Percentiles rank a stretch among this genome's conserved stretches.
Conservation (phyloP, 2,113 vertebrate species). For the Nyctibius bracteatus region DNA sequence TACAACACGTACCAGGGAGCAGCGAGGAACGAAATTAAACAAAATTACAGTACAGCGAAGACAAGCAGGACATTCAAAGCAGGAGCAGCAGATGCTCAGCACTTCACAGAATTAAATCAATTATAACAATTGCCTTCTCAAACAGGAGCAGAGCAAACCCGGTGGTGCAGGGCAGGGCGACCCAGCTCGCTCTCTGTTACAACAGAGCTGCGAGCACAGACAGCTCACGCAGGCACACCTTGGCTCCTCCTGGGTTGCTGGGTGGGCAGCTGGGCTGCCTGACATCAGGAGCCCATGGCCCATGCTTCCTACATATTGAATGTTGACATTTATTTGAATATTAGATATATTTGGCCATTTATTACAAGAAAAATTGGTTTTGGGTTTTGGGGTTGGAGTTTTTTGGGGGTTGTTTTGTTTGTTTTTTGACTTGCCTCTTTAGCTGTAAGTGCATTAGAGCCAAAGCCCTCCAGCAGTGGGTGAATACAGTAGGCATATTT, state of each 20-base stretch:
- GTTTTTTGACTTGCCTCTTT: background rate
- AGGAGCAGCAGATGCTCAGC: background rate
- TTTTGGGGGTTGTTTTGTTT: background rate
- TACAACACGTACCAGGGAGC: background rate
- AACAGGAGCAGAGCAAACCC: background rate
- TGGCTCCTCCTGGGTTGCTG: background rate
- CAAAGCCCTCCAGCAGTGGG: background rate
- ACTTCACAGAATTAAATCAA: background rate
- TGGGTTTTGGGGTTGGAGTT: background rate
- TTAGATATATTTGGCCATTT: background rate
- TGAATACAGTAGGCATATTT: background rate
- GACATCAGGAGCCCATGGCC: background rate
- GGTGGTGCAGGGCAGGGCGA: background rate
- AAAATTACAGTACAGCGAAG: background rate
- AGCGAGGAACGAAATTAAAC: background rate
- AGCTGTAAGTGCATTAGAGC: background rate
- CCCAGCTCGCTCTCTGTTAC: background rate
- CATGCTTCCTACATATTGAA: background rate
- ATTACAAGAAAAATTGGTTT: background rate
- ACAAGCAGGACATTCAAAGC: background rate
- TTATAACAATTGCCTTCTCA: background rate
- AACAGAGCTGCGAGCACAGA: background rate
- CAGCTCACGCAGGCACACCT: accelerated
- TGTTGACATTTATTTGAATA: background rate
- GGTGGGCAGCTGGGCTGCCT: background rate